These are phyloP conservation scores for Mactromeris polynyma DNA, from an alignment of 2,888 invertebrate species.

Conservation along the genomic window DNA sequence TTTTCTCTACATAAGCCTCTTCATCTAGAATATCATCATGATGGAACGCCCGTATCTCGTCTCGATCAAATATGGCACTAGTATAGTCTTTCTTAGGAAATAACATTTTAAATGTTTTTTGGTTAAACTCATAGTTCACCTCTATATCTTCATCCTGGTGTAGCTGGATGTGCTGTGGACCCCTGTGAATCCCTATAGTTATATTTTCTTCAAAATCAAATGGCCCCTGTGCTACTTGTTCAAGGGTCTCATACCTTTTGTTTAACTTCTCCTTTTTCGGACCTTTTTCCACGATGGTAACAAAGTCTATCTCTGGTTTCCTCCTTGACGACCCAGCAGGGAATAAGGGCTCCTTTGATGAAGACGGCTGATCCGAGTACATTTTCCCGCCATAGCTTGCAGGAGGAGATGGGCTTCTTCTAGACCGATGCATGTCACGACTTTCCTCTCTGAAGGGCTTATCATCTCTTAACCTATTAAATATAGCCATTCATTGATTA, in stretches of 20 bases:
- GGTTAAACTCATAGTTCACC: slow-evolving; percentile 75
- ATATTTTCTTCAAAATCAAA: slow-evolving; percentile 82
- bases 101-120: slow-evolving; percentile 77
- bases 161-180: slow-evolving; percentile 69
- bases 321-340: slow-evolving; percentile 28
- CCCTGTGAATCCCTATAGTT: slow-evolving; percentile 82
- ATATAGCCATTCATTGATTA: no score
- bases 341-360: slow-evolving; percentile 43
- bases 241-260: slow-evolving; percentile 63
- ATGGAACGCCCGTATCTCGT: slow-evolving; percentile 79
- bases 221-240: slow-evolving; percentile 57
- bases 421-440: not conserved
- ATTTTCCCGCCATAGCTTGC: slow-evolving; percentile 45
- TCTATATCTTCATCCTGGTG: slow-evolving; percentile 70
- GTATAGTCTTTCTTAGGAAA: slow-evolving; percentile 78
- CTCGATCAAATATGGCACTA: slow-evolving; percentile 81
- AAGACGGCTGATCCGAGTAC: slow-evolving; percentile 48
- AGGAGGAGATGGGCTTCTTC: slow-evolving; percentile 28
- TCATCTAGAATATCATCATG: slow-evolving; percentile 80
- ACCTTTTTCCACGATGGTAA: slow-evolving; percentile 54
- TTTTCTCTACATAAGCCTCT: slow-evolving; percentile 74
- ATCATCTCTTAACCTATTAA: slow-evolving; percentile 40
- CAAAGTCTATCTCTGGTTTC: slow-evolving; percentile 49
- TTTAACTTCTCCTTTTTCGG: slow-evolving; percentile 46
- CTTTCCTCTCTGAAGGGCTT: slow-evolving; percentile 33